phyloP scores from a whole-genome alignment of 2,113 vertebrate species.

The Gulo gulo region DNA sequence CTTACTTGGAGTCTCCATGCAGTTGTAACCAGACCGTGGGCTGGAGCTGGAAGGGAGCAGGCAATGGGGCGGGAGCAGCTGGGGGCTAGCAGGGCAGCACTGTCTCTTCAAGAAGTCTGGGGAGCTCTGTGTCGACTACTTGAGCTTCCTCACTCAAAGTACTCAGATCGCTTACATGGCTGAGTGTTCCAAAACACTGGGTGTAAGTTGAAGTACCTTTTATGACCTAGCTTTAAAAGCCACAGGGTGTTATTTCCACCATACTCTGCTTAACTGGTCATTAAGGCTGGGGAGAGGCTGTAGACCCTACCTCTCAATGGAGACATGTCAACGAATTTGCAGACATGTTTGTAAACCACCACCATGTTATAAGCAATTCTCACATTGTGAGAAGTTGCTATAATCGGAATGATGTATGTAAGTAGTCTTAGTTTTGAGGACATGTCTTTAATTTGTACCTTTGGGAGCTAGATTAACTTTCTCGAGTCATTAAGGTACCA shows the following conservation, averaged over 20 bases:
- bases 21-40: not conserved
- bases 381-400: not conserved
- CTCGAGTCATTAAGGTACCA: not conserved
- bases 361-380: not conserved
- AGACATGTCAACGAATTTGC: not conserved
- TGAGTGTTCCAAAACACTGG: not conserved
- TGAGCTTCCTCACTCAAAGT: not conserved
- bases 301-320: not conserved
- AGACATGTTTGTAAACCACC: not conserved
- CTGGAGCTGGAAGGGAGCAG: not conserved
- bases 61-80: not conserved
- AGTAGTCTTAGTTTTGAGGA: constrained; percentile 18
- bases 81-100: not conserved
- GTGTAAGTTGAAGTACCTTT: not conserved
- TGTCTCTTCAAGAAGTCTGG: not conserved
- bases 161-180: not conserved
- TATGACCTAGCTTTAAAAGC: not conserved
- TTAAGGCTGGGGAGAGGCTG: not conserved
- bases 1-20: not conserved
- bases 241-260: not conserved
- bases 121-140: not conserved
- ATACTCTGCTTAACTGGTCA: not conserved
- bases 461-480: not conserved
- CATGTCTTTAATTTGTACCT: constrained; percentile 16
- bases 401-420: not conserved